Evolutionary conservation across 2,113 vertebrate genomes (phyloP).

Genomic region (Anhinga rufa): DNA sequence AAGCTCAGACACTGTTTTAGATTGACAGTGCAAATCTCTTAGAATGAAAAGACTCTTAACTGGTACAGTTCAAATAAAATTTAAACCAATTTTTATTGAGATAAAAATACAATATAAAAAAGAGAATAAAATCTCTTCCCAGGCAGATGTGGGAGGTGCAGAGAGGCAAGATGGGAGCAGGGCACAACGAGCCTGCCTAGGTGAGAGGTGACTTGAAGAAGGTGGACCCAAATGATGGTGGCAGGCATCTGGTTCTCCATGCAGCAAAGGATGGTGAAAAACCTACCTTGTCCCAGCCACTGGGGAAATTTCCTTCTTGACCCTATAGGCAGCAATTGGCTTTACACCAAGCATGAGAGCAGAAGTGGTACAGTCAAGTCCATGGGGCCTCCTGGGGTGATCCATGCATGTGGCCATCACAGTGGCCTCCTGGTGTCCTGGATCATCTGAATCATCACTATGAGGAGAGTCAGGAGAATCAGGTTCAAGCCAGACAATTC

Average conservation of each 20-base stretch:
- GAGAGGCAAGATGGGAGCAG: not conserved
- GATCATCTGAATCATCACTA: not conserved
- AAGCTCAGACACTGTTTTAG: not conserved
- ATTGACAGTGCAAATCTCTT: not conserved
- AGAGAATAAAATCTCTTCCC: not conserved
- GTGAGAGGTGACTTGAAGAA: not conserved
- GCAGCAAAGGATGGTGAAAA: not conserved
- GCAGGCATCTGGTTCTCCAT: not conserved
- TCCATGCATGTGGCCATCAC: too few relatives aligned
- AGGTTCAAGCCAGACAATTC: not conserved
- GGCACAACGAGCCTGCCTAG: rapidly evolving
- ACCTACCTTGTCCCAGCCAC: too few relatives aligned
- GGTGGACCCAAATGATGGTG: not conserved
- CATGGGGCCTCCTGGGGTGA: not conserved
- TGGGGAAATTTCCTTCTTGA: not conserved
- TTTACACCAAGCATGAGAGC: not conserved
- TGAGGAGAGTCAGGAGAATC: not conserved
- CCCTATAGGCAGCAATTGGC: not conserved
- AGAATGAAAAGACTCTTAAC: not conserved
- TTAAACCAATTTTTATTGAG: not conserved
- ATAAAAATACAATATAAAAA: not conserved
- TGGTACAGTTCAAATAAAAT: not conserved
- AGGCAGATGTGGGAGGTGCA: not conserved
- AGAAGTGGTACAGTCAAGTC: not conserved
- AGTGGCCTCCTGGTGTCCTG: not conserved